Evolutionary conservation across 2,888 invertebrate genomes (phyloP).

Genomic region (Abscondita cerata): DNA sequence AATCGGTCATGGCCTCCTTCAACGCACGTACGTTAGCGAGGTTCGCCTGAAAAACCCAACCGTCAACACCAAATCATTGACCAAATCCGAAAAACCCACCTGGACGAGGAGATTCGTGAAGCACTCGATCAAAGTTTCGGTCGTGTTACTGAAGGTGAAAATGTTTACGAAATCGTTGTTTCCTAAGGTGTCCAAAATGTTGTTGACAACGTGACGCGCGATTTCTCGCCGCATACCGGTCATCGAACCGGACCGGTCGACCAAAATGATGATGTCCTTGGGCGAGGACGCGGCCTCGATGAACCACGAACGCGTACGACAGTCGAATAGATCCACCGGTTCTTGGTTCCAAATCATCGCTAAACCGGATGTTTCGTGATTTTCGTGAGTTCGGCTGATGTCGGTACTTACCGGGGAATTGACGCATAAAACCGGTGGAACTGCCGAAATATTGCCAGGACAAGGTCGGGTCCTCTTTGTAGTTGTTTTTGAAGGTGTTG

Average conservation of each 20-base stretch:
- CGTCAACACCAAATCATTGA: constrained; percentile 15
- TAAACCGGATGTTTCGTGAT: no score
- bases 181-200: constrained; percentile 93
- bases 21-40: constrained; percentile 83
- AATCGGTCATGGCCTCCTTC: constrained; percentile 77
- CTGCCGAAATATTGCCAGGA: constrained; percentile 99
- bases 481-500: constrained; percentile 86
- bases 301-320: constrained; percentile 94
- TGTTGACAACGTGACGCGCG: constrained; percentile 84
- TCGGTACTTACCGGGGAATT: constrained; percentile 88
- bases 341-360: constrained; percentile 82
- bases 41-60: constrained; percentile 70
- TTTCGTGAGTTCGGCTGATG: no score
- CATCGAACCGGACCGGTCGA: constrained; percentile 75
- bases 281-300: constrained; percentile 98
- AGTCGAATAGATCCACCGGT: constrained; percentile 93
- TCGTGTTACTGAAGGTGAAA: constrained; percentile 85
- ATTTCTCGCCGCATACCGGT: constrained; percentile 80
- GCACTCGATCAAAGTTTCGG: constrained; percentile 84
- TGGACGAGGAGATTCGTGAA: constrained; percentile 90
- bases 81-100: constrained; percentile 60
- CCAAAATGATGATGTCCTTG: constrained; percentile 83
- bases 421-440: constrained; percentile 95
- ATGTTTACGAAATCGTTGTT: constrained; percentile 99
- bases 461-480: constrained; percentile 82